phyloP scores from a whole-genome alignment of 2,888 invertebrate genomes.

The Chydorus sphaericus region DNA sequence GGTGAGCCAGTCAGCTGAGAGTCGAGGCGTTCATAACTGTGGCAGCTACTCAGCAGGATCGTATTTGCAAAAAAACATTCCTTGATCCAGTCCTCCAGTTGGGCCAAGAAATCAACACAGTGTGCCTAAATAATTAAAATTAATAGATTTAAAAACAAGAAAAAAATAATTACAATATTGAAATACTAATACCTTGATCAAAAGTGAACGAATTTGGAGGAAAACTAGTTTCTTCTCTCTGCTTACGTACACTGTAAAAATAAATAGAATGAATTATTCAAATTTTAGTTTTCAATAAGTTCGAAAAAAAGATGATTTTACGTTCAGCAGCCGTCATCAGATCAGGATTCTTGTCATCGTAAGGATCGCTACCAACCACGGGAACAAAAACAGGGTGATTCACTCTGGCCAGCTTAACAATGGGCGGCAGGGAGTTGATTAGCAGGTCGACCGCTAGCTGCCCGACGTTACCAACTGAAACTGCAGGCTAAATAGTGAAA shows the following conservation, averaged over 20 bases:
- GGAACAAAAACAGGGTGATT: constrained; percentile 62
- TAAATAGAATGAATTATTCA: constrained; percentile 22
- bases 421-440: constrained; percentile 48
- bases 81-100: constrained; percentile 31
- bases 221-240: constrained; percentile 44
- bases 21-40: constrained; percentile 57
- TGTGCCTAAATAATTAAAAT: constrained; percentile 34
- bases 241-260: constrained; percentile 42
- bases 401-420: constrained; percentile 51
- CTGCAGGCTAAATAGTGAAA: constrained; percentile 41
- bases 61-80: constrained; percentile 34
- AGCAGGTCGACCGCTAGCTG: constrained; percentile 72
- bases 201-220: constrained; percentile 61
- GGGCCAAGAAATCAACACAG: constrained; percentile 44
- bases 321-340: constrained; percentile 37
- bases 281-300: too few species aligned
- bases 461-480: constrained; percentile 85
- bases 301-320: too few species aligned
- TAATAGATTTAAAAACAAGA: neutral
- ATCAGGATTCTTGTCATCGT: constrained; percentile 37
- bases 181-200: constrained; percentile 39
- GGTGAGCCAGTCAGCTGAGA: constrained; percentile 42
- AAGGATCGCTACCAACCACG: constrained; percentile 65
- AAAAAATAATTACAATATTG: too few species aligned
- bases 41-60: constrained; percentile 57